phyloP scores from a whole-genome alignment of 2,888 invertebrate genomes.

The Caenorhabditis sulstoni region DNA sequence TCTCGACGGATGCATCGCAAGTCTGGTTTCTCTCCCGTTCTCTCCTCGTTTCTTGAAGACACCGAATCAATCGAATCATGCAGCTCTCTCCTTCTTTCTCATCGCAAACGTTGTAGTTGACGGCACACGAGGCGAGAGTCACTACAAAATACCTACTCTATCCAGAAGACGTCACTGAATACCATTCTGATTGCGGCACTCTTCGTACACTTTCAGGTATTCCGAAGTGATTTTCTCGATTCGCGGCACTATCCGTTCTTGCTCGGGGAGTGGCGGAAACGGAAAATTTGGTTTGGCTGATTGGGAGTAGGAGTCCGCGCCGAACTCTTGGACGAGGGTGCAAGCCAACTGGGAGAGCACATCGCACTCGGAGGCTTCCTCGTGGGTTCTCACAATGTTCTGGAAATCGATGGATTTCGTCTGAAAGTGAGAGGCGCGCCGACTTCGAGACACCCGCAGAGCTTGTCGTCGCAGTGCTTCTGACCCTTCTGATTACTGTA shows the following conservation, averaged over 20 bases:
- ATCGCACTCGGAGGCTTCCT: not conserved
- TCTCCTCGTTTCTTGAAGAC: slow-evolving; percentile 1
- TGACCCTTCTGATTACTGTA: slow-evolving; percentile 16
- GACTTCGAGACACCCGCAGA: slow-evolving; percentile 15
- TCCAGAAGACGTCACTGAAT: not conserved
- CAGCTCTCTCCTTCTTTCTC: not conserved
- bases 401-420: not conserved
- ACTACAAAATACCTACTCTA: not conserved
- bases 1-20: slow-evolving; percentile 19
- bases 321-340: not conserved
- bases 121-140: slow-evolving; percentile 22
- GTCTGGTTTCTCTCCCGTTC: not conserved
- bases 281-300: not conserved
- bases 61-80: not conserved
- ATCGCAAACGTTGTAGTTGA: slow-evolving; percentile 18
- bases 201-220: slow-evolving; percentile 1
- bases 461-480: not conserved
- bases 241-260: not conserved
- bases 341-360: not conserved
- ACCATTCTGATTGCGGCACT: not conserved
- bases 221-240: not conserved
- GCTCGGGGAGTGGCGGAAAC: not conserved
- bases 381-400: not conserved
- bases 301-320: not conserved
- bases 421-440: not conserved